Percentiles rank a stretch among this genome's conserved stretches.
These are phyloP conservation scores for Platycheirus rosarum DNA, from an alignment of 2,888 invertebrate genomes.

Conservation along the genomic window DNA sequence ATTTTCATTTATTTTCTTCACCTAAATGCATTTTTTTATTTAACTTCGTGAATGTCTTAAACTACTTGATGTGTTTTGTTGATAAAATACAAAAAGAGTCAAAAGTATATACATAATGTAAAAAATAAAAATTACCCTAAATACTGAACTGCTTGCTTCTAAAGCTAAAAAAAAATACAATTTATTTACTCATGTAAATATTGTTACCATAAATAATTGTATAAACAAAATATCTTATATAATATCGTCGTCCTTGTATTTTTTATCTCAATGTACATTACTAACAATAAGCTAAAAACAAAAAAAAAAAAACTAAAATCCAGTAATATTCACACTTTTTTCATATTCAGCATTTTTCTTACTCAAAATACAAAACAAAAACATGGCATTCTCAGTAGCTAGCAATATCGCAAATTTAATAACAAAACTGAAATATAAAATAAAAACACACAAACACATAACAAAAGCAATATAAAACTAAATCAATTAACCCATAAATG, in stretches of 20 bases:
- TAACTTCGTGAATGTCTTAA: not conserved
- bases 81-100: constrained; percentile 11
- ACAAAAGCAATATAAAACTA: constrained; percentile 29
- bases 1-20: not conserved
- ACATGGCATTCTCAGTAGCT: constrained; percentile 63
- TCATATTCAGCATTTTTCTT: constrained; percentile 68
- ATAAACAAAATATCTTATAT: constrained; percentile 60
- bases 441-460: constrained; percentile 6
- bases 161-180: constrained; percentile 56
- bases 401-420: constrained; percentile 59
- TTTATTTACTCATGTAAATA: constrained; percentile 64
- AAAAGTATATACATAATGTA: constrained; percentile 17
- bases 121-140: constrained; percentile 10
- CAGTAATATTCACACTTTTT: constrained; percentile 58
- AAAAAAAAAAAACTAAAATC: constrained; percentile 34
- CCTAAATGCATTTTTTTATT: constrained; percentile 1
- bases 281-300: constrained; percentile 31
- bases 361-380: constrained; percentile 32
- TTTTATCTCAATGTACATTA: constrained; percentile 70
- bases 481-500: constrained; percentile 41
- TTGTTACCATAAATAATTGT: constrained; percentile 62
- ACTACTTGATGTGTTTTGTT: constrained; percentile 22
- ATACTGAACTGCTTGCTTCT: constrained; percentile 69
- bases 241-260: constrained; percentile 69
- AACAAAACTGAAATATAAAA: constrained; percentile 6